Evolutionary conservation across 2,113 vertebrate species (phyloP), one percentile per base, ranked within the genome.

Genomic region (Phalacrocorax carbo): DNA sequence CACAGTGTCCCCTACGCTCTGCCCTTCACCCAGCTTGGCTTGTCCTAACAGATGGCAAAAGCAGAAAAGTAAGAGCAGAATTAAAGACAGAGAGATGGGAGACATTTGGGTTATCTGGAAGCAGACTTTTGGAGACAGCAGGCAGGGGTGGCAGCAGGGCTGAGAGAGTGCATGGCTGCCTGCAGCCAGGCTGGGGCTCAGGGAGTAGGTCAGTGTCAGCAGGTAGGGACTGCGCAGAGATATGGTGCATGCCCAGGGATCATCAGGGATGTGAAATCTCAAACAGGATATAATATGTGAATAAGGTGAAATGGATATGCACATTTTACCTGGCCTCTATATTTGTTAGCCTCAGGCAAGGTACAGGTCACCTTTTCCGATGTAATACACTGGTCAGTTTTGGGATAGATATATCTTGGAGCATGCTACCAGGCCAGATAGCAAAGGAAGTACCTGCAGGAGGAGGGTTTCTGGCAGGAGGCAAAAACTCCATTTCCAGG

Each of bases 141-240:
- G 75, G 66, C 13, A 44, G 29, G 8, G 25, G 6, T 25, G 11
- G 32, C 26, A 75, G 27, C 27, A 64, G 6, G 32, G 11, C 21
- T 93, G 22, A 51, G 49, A 72, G 30, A 44, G 12, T 2, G 0
- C 0, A 0, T 13, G 4, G 11, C 23, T 72, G 44, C 40, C 54
- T 20, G n/a, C 0, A 1, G 15, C 14, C 0, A 1, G 27, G 23
- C 32, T 52, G 29, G 6, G 17, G 9, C 49, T 22, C 1, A 10
- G 44, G 19, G 21, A 15, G 7, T 12, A 81, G 17, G 27, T 58
- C 5, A 2, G 15, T 5, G 5, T 5, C 5, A 2, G 32, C 13
- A 68, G 23, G 15, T 23, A 49, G n/a, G 30, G 25, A 21, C 15
- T 60, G 3, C 3, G 1, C 3, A 1, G 36, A 29, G 12, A 25